phyloP scores from a whole-genome alignment of 2,888 invertebrate species.

The Biston stratarius region DNA sequence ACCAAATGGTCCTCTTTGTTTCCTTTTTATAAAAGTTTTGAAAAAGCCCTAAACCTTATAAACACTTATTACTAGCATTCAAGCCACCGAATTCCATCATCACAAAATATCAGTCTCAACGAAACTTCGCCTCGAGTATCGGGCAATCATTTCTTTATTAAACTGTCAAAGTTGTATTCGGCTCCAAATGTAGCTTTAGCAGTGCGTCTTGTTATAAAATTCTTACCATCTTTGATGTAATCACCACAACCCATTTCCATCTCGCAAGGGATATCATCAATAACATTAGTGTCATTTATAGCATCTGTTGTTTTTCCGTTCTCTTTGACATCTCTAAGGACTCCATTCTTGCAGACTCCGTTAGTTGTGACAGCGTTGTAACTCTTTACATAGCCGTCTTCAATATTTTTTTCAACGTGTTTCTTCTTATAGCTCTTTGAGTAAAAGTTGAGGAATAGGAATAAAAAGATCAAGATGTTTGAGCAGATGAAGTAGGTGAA shows the following conservation, averaged over 20 bases:
- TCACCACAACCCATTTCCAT: constrained; percentile 72
- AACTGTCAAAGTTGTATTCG: constrained; percentile 70
- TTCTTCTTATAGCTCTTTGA: constrained; percentile 84
- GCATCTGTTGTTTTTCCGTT: constrained; percentile 44
- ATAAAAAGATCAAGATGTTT: constrained; percentile 87
- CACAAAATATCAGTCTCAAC: constrained; percentile 82
- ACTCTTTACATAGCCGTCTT: constrained; percentile 54
- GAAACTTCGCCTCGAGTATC: constrained; percentile 61
- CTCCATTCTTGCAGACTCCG: constrained; percentile 53
- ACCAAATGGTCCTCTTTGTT: constrained; percentile 51
- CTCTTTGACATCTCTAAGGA: constrained; percentile 51
- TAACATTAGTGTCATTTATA: constrained; percentile 53
- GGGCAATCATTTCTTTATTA: constrained; percentile 78
- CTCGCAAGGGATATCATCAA: constrained; percentile 62
- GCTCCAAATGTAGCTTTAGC: constrained; percentile 66
- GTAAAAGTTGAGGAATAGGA: constrained; percentile 89
- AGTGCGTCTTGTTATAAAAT: constrained; percentile 71
- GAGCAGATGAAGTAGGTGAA: constrained; percentile 84
- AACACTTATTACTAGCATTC: constrained; percentile 58
- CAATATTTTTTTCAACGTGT: constrained; percentile 59
- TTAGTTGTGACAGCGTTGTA: constrained; percentile 57
- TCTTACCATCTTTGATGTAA: constrained; percentile 69
- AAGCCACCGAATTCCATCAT: constrained; percentile 66
- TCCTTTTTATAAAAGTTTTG: constrained; percentile 45
- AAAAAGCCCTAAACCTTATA: constrained; percentile 55